Evolutionary conservation across 2,797 vertebrate genomes (phyloP).

Genomic region (Borostomias antarcticus): DNA sequence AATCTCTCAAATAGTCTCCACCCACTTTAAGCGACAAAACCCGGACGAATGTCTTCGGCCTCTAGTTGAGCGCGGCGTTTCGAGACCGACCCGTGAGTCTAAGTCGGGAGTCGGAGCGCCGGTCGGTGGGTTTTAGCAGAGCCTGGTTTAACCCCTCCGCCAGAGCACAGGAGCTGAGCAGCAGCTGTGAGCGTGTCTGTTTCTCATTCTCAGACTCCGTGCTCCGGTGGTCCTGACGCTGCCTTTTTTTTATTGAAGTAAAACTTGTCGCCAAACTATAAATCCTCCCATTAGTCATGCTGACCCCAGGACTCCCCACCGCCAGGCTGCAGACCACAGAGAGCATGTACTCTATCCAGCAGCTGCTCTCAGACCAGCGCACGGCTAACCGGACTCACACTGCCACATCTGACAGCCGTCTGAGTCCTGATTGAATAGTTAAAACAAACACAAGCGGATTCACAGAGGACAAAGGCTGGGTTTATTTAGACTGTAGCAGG

Average conservation of each 20-base stretch:
- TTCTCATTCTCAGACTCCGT: constrained; percentile 31
- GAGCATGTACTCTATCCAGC: no score
- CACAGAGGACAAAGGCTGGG: constrained; percentile 3
- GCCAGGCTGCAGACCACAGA: neutral
- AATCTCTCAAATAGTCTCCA: no score
- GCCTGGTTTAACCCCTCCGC: constrained; percentile 8
- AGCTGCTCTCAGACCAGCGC: constrained; percentile 34
- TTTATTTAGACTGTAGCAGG: neutral
- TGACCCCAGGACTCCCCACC: constrained; percentile 1
- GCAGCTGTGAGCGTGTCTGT: constrained; percentile 42
- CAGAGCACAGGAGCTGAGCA: constrained; percentile 16
- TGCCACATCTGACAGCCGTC: constrained; percentile 19
- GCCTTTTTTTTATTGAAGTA: constrained; percentile 56
- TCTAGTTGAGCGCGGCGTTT: no score
- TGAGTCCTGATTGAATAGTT: no score
- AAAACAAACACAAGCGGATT: neutral
- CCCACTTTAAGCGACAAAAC: no score
- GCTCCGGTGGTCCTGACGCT: constrained; percentile 46
- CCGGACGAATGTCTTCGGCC: no score
- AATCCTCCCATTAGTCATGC: constrained; percentile 18
- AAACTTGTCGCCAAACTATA: constrained; percentile 47
- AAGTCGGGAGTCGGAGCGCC: no score
- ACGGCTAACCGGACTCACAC: constrained; percentile 27
- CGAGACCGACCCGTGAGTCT: no score
- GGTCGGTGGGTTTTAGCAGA: no score